A percentile compares a stretch with the other conserved stretches of the same genome.
phyloP scores from a whole-genome alignment of 2,888 invertebrate genomes.

The Melikaiella ostensackeni region DNA sequence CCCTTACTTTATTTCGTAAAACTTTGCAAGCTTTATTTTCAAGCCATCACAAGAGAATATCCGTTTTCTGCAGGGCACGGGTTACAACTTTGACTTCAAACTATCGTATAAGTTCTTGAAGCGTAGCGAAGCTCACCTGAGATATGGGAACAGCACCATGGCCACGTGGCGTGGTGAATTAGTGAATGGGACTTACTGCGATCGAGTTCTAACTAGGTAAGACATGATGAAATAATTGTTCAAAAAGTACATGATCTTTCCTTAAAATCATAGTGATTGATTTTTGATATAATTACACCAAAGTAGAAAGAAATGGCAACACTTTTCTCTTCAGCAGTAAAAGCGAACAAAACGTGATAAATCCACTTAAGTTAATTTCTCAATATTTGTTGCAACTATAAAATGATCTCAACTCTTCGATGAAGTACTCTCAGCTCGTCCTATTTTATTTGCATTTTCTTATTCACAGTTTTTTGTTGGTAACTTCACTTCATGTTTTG shows the following conservation, averaged over 20 bases:
- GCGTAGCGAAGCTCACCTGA: conserved; percentile 86
- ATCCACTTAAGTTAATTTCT: no score
- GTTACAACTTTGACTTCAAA: conserved; percentile 90
- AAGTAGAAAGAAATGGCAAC: no score
- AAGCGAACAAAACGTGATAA: no score
- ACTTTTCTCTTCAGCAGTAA: no score
- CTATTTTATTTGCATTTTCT: no score
- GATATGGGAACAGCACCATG: conserved; percentile 87
- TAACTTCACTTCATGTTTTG: no score
- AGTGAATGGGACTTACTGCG: conserved; percentile 88
- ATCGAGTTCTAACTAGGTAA: conserved; percentile 84
- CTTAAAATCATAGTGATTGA: background rate
- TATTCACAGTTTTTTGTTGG: no score
- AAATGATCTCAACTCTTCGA: no score
- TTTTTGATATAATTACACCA: background rate
- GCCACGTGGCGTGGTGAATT: conserved; percentile 87
- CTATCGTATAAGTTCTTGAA: conserved; percentile 90
- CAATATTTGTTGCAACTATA: no score
- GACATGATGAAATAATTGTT: background rate
- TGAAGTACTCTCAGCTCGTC: no score
- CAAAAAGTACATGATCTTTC: conserved; percentile 7
- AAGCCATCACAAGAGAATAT: conserved; percentile 41
- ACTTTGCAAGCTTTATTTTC: conserved; percentile 28
- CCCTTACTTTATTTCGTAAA: conserved; percentile 20
- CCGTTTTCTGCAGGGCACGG: conserved; percentile 81